phyloP scores from a whole-genome alignment of 2,113 vertebrate species.

The Indicator maculatus region DNA sequence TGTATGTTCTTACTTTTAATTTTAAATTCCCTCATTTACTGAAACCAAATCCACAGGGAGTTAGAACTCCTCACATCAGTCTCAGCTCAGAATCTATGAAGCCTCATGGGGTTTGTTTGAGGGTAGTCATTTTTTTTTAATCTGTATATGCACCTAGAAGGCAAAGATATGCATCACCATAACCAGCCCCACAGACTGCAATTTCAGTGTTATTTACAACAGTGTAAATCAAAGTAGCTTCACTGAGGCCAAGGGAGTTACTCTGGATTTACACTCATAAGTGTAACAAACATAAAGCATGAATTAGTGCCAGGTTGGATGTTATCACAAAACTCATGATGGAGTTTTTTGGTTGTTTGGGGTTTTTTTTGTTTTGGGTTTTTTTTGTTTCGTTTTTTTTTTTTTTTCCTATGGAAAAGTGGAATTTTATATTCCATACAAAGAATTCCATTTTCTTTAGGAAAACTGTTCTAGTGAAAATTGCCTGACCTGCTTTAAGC shows the following conservation, averaged over 20 bases:
- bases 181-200: background rate
- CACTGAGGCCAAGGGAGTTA: background rate
- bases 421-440: background rate
- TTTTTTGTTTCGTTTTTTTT: no score
- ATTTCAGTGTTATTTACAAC: background rate
- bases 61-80: background rate
- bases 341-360: background rate
- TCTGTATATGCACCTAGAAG: background rate
- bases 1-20: background rate
- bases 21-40: background rate
- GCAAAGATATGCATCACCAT: background rate
- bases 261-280: background rate
- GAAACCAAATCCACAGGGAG: background rate
- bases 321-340: background rate
- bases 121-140: background rate
- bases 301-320: background rate
- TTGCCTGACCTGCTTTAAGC: background rate
- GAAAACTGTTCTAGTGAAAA: background rate
- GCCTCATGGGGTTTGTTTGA: background rate
- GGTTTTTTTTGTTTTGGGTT: no score
- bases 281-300: background rate
- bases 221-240: background rate
- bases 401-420: background rate
- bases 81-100: background rate
- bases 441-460: background rate